A percentile compares a stretch with the other conserved stretches of the same genome.
Evolutionary conservation across 2,888 invertebrate genomes (phyloP).

Genomic region (Megaustenia siamemsis): DNA sequence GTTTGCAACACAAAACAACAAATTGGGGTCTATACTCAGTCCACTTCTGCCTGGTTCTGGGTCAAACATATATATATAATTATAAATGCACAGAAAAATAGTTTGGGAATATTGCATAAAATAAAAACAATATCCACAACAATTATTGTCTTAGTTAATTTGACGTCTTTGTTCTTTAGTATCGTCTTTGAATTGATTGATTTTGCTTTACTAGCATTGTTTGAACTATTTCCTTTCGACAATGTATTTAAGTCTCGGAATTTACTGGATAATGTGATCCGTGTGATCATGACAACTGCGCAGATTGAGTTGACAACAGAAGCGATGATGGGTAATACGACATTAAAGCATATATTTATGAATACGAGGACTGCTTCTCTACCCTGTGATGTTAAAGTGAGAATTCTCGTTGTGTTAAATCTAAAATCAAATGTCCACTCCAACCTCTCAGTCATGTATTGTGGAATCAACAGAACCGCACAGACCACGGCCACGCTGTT

Average conservation of each 20-base stretch:
- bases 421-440: not conserved
- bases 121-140: too few species aligned
- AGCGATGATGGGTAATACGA: not conserved
- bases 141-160: too few species aligned
- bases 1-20: too few species aligned
- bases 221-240: too few species aligned
- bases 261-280: not conserved
- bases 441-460: not conserved
- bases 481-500: not conserved
- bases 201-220: too few species aligned
- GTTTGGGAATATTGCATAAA: too few species aligned
- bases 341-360: not conserved
- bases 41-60: too few species aligned
- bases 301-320: not conserved
- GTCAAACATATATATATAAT: too few species aligned
- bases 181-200: too few species aligned
- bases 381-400: not conserved
- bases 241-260: not conserved
- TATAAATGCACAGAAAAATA: too few species aligned
- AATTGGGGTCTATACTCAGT: too few species aligned
- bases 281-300: not conserved
- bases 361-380: not conserved
- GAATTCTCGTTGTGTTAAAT: not conserved
- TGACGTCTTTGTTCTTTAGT: too few species aligned
- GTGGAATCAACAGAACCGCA: not conserved